Percentiles rank a stretch among this genome's conserved stretches.
These are phyloP conservation scores for Rhopalosiphum padi DNA, from an alignment of 1,140 invertebrate species.

Conservation along the genomic window DNA sequence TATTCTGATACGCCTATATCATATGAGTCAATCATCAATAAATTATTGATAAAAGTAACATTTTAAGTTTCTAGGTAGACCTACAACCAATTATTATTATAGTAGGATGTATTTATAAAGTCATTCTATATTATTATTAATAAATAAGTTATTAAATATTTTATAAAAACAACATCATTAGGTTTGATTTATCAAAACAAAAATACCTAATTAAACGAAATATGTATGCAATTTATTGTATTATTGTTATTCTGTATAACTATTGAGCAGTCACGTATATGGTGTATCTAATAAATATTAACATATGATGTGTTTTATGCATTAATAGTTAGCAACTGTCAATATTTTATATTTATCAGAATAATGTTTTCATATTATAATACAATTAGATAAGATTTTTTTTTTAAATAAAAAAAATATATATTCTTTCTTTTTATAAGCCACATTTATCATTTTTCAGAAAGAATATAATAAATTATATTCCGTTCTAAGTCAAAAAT, in stretches of 20 bases:
- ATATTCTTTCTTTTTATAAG: neutral
- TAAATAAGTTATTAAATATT: neutral
- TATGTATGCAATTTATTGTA: neutral
- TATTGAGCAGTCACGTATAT: neutral
- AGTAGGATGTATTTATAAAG: too few species aligned
- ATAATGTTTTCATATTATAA: neutral
- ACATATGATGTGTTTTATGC: neutral
- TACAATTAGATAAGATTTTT: too few species aligned
- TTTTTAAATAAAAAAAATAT: too few species aligned
- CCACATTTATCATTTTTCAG: neutral
- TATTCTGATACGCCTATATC: neutral
- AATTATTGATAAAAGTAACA: neutral
- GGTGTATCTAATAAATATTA: neutral
- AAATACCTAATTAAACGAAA: neutral
- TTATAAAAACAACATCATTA: neutral
- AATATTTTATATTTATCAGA: neutral
- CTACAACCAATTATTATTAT: too few species aligned
- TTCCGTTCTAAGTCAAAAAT: conserved; percentile 1
- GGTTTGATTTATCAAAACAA: neutral
- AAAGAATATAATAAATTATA: neutral
- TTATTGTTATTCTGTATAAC: neutral
- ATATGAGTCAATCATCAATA: neutral
- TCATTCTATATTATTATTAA: neutral
- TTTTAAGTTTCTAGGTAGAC: neutral
- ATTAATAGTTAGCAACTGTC: neutral